Evolutionary conservation across 2,888 invertebrate genomes (phyloP).

Genomic region (Mythimna lalbum): DNA sequence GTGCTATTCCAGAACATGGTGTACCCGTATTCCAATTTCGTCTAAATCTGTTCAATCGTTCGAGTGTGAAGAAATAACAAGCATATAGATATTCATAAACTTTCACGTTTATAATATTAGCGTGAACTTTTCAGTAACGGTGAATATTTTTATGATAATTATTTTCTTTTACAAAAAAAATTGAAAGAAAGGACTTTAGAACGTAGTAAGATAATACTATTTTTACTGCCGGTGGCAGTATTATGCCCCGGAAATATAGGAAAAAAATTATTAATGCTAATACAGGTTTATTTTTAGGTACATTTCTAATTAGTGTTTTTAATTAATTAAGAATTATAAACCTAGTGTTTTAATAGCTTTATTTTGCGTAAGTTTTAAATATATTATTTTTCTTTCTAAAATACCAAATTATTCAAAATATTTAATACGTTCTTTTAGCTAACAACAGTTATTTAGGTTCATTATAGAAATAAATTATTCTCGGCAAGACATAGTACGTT

Average conservation of each 20-base stretch:
- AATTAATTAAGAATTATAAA: not conserved
- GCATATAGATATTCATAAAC: too few species aligned
- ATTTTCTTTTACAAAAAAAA: not conserved
- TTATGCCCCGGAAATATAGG: too few species aligned
- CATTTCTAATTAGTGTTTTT: not conserved
- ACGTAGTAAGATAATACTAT: too few species aligned
- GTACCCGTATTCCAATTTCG: too few species aligned
- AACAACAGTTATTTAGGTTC: slow-evolving; percentile 21
- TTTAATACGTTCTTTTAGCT: not conserved
- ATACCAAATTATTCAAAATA: not conserved
- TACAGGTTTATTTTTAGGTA: too few species aligned
- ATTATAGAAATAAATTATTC: slow-evolving; percentile 27
- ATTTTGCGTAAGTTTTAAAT: not conserved
- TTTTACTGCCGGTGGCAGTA: too few species aligned
- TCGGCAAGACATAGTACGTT: slow-evolving; percentile 35
- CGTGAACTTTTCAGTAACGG: not conserved
- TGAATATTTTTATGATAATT: not conserved
- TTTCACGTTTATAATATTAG: too few species aligned
- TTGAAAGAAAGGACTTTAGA: too few species aligned
- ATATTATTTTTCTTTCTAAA: not conserved
- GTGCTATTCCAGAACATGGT: too few species aligned
- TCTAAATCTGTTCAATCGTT: too few species aligned
- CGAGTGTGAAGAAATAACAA: too few species aligned
- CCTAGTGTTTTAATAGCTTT: not conserved
- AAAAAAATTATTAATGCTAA: too few species aligned